Evolutionary conservation across 2,113 vertebrate species (phyloP).

Genomic region (Proteles cristata): DNA sequence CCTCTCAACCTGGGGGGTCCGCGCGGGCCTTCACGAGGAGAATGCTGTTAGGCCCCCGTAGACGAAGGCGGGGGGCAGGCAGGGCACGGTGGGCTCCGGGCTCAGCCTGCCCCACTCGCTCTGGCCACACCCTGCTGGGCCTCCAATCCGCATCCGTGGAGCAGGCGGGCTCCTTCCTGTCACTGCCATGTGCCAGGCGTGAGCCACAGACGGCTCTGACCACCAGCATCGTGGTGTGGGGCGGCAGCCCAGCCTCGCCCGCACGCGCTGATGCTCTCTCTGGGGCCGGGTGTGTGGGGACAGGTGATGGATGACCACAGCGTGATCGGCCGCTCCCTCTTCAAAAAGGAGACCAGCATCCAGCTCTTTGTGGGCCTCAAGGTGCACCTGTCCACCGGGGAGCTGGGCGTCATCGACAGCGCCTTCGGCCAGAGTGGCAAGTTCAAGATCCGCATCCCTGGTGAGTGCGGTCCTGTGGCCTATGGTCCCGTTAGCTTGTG

Average conservation of each 20-base stretch:
- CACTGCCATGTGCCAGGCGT: not conserved
- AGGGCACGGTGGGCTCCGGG: not conserved
- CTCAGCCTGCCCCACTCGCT: too few species aligned
- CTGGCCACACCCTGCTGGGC: not conserved
- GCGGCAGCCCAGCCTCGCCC: not conserved
- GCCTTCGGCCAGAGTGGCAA: slow-evolving; percentile 98
- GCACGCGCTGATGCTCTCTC: not conserved
- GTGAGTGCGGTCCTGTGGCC: slow-evolving; percentile 81
- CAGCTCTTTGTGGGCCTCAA: slow-evolving; percentile 97
- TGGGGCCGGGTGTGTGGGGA: not conserved
- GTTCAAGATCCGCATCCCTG: slow-evolving; percentile 94
- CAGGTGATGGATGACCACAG: slow-evolving; percentile 95
- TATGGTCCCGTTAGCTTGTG: not conserved
- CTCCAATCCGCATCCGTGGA: not conserved
- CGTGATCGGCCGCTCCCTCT: slow-evolving; percentile 95
- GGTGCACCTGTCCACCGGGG: slow-evolving; percentile 94
- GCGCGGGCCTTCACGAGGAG: not conserved
- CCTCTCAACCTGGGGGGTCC: too few species aligned
- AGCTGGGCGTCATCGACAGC: slow-evolving; percentile 93
- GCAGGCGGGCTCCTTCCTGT: not conserved
- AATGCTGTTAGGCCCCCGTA: not conserved
- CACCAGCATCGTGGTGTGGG: not conserved
- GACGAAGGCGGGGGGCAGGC: not conserved
- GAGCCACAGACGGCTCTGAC: not conserved
- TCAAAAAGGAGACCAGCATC: slow-evolving; percentile 99